Base-by-base conservation (phyloP, 2,888 invertebrate genomes). In the Acrobasis suavella region DNA sequence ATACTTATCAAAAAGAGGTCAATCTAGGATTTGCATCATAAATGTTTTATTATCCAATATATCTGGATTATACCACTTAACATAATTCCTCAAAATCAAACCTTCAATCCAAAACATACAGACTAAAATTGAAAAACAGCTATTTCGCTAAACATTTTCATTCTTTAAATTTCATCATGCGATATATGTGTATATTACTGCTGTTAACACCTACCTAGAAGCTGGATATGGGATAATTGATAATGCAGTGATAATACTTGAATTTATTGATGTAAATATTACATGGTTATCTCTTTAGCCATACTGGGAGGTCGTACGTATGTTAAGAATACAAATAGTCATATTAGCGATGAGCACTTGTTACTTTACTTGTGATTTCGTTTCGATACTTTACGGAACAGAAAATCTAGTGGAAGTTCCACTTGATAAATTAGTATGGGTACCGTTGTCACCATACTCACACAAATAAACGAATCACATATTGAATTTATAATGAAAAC, bases 211-310 rank as follows among this genome's bases (percentile, higher is more conserved):
- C 46, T 46, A 46, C 46, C 46, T 46, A 46, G 1, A 6, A 0
- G n/a, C 46, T 46, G 46, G 46, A 46, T 46, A 46, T 46, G 46
- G 46, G 12, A 46, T 46, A 46, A 46, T 46, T 46, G 46, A 46
- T n/a, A 46, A 46, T 46, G 10, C 46, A 46, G 46, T 46, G n/a
- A 46, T 46, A 46, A 46, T 46, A n/a, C 46, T 12, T 7, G 46
- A 14, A 46, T 46, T 46, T 46, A 46, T 46, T 12, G 46, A 46
- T 46, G 46, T 46, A 46, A 46, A 46, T 46, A 46, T 46, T 2
- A 46, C 46, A n/a, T 46, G 6, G 46, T 46, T 46, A 46, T 46
- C 46, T 46, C 12, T 1, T 14, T 46, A 46, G 46, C 46, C 46
- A 14, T 46, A 46, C 14, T 46, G 2, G 46, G 46, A 46, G 46